Conservation (phyloP, 2,113 vertebrate genomes). For the Leptobrachium ailaonicum region DNA sequence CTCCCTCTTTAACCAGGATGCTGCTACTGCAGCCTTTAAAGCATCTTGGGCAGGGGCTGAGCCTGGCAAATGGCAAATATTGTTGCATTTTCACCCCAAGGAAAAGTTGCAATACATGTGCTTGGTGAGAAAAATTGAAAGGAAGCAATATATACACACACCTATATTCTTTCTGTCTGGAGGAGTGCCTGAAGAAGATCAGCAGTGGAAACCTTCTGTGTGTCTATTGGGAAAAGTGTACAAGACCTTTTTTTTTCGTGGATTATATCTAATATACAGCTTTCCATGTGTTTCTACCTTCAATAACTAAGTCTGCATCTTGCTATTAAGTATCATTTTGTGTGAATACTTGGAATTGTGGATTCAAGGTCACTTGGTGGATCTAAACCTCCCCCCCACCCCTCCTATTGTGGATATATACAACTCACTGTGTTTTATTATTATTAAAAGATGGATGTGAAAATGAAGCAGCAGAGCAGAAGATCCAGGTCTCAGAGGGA, state of each 20-base stretch:
- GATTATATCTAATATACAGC: conserved; percentile 27
- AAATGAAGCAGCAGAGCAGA: conserved; percentile 81
- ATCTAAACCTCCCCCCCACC: conserved; percentile 25
- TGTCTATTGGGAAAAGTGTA: conserved; percentile 47
- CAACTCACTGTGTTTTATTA: conserved; percentile 6
- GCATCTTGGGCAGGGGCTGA: conserved; percentile 38
- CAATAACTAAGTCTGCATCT: conserved; percentile 8
- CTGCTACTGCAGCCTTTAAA: conserved; percentile 41
- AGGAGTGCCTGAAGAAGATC: background rate
- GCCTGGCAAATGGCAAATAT: conserved; percentile 38
- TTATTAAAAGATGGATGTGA: conserved; percentile 79
- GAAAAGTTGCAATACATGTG: conserved; percentile 39
- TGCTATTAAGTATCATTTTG: background rate
- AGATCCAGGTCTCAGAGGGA: conserved; percentile 85
- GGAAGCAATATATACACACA: background rate
- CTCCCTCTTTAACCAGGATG: conserved; percentile 22
- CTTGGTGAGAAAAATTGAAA: conserved; percentile 21
- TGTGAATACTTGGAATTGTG: conserved; percentile 61
- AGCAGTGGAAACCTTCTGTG: background rate
- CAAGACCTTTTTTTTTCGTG: conserved; percentile 37
- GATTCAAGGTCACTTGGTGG: conserved; percentile 73
- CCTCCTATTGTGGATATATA: conserved; percentile 38
- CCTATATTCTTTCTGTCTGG: background rate
- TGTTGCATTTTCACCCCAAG: conserved; percentile 16
- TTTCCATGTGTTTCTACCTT: background rate